phyloP scores from a whole-genome alignment of 2,888 invertebrate genomes.

The Trissonchulus sp. region DNA sequence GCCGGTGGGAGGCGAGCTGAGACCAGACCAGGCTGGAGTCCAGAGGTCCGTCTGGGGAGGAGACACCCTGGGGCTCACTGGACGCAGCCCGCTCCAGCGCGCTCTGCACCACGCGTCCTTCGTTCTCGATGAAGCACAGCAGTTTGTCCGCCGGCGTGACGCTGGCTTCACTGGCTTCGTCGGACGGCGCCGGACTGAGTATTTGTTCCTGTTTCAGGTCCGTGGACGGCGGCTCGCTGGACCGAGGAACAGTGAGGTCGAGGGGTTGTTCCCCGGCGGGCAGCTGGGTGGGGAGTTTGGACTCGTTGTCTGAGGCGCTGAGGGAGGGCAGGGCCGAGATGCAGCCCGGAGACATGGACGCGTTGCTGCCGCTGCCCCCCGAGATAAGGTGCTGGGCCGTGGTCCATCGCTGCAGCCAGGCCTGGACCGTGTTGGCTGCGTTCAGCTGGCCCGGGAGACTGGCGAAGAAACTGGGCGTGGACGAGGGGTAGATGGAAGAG shows the following conservation, averaged over 20 bases:
- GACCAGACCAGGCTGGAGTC: not conserved
- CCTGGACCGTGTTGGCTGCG: not conserved
- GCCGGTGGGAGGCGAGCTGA: not conserved
- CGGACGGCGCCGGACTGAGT: not conserved
- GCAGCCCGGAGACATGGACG: no score
- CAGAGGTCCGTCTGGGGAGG: no score
- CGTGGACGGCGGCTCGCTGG: not conserved
- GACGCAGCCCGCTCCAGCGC: conserved; percentile 35
- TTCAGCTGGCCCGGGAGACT: not conserved
- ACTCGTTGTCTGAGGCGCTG: not conserved
- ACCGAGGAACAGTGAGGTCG: not conserved
- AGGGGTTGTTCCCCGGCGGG: not conserved
- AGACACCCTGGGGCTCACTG: not conserved
- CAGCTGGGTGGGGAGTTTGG: not conserved
- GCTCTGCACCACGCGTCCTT: conserved; percentile 36
- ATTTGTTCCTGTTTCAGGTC: no score
- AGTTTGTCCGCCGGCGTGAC: conserved; percentile 36
- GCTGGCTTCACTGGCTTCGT: not conserved
- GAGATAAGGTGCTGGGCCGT: not conserved
- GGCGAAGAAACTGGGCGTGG: not conserved
- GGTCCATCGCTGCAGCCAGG: not conserved
- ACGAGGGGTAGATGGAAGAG: not conserved
- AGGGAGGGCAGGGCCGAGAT: no score
- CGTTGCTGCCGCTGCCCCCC: not conserved
- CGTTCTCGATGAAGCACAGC: conserved; percentile 39